Conservation (phyloP, 1,140 invertebrate genomes). For the Harlomillsia oculata region DNA sequence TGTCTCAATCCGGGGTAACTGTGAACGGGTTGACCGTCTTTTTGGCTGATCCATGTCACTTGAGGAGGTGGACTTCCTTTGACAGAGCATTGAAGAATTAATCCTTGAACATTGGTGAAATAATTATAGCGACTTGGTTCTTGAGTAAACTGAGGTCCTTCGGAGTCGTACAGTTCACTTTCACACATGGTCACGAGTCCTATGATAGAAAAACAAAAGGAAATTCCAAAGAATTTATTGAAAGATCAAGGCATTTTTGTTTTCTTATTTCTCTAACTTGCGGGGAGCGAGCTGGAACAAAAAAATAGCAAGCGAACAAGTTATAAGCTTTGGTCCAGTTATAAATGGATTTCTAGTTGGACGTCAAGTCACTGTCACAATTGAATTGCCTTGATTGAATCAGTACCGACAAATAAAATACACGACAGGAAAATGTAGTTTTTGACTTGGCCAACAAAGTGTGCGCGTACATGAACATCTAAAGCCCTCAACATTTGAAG, state of each 20-base stretch:
- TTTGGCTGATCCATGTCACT: constrained; percentile 41
- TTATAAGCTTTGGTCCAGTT: no score
- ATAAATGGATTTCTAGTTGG: no score
- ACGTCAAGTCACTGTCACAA: no score
- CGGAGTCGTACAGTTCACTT: constrained; percentile 24
- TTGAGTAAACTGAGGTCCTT: constrained; percentile 24
- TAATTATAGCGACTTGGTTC: constrained; percentile 28
- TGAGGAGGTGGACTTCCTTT: constrained; percentile 42
- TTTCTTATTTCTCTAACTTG: no score
- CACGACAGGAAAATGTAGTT: no score
- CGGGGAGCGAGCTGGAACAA: neutral
- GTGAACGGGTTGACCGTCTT: constrained; percentile 39
- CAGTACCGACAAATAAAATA: no score
- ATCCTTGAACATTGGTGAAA: constrained; percentile 28
- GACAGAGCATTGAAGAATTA: constrained; percentile 40
- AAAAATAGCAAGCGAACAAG: no score
- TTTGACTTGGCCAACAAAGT: no score
- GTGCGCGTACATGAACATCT: no score
- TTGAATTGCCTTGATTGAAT: no score
- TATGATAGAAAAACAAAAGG: constrained; percentile 8
- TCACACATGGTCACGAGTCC: neutral
- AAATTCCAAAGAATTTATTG: neutral
- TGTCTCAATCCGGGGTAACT: constrained; percentile 38
- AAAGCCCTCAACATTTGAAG: no score
- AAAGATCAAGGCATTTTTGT: neutral